Evolutionary conservation across 2,113 vertebrate species (phyloP), one percentile per base, ranked within the genome.

Genomic region (Albula glossodonta): DNA sequence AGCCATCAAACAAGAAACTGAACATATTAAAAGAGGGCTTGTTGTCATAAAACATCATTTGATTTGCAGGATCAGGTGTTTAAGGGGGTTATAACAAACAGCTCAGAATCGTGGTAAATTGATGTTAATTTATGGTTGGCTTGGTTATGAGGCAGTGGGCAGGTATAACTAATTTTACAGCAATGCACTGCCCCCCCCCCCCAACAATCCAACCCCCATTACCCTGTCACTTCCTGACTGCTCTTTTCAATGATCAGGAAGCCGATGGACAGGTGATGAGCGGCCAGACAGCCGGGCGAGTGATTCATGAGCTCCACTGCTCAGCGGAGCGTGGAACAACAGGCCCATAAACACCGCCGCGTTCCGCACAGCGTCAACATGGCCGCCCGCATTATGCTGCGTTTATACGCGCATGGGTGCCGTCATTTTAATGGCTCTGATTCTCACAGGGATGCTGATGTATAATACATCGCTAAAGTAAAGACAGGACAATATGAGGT

Each of bases 251-350:
- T 2, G 7, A n/a, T 74, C 70, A 74, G 22, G 70, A 19, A 74
- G 8, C 70, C 8, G 9, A 31, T n/a, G n/a, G 19, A 70, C 63
- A 74, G 70, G 70, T 74, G n/a, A 31, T 3, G 9, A 5, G 70
- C 31, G 17, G 6, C 70, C 25, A 11, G 2, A n/a, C 70, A 1
- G 22, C 31, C 25, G 22, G 70, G 70, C 31, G 19, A 22, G 22
- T 74, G 70, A 74, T 74, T 74, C 70, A 74, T 31, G 22, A 2
- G 70, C 70, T 22, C 70, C n/a, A 10, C n/a, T 25, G 70, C 25
- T 22, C 70, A 74, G 70, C 70, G 7, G 70, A 74, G 70, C 70
- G n/a, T 74, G 70, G n/a, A 74, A 74, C 70, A 74, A 74, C 25
- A 31, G 17, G 8, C 19, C 70, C 70, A 31, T 74, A 74, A 74